phyloP scores from a whole-genome alignment of 2,113 vertebrate species.

The Anguilla rostrata region DNA sequence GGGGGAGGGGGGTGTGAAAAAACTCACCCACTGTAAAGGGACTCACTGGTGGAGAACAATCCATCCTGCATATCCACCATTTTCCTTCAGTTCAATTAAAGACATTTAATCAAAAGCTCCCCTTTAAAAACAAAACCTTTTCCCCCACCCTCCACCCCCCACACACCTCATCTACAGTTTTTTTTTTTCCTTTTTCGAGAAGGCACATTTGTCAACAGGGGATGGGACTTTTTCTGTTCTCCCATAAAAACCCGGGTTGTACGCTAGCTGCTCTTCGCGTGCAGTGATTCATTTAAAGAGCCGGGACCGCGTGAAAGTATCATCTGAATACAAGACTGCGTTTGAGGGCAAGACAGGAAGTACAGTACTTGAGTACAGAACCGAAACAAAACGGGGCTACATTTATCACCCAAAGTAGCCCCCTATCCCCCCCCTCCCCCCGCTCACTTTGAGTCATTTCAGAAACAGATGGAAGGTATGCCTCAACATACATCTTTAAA shows the following conservation, averaged over 20 bases:
- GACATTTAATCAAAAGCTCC: no score
- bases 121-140: not conserved
- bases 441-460: not conserved
- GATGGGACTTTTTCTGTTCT: slow-evolving; percentile 3
- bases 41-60: not conserved
- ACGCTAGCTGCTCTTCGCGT: not conserved
- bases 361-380: slow-evolving; percentile 35
- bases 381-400: slow-evolving; percentile 22
- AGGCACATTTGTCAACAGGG: not conserved
- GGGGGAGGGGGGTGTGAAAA: not conserved
- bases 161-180: not conserved
- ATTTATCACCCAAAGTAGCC: not conserved
- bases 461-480: not conserved
- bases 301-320: slow-evolving; percentile 13
- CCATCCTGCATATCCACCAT: not conserved
- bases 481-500: not conserved
- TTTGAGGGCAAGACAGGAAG: slow-evolving; percentile 25
- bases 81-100: not conserved
- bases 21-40: not conserved
- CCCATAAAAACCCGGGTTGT: slow-evolving; percentile 6
- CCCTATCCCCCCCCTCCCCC: no score
- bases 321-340: slow-evolving; percentile 3
- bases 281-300: no score
- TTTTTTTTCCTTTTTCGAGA: not conserved
- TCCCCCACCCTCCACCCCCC: no score